A percentile compares a stretch with the other conserved stretches of the same genome.
Conservation (phyloP, 2,797 vertebrate species). For the Anomalospiza imberbis region DNA sequence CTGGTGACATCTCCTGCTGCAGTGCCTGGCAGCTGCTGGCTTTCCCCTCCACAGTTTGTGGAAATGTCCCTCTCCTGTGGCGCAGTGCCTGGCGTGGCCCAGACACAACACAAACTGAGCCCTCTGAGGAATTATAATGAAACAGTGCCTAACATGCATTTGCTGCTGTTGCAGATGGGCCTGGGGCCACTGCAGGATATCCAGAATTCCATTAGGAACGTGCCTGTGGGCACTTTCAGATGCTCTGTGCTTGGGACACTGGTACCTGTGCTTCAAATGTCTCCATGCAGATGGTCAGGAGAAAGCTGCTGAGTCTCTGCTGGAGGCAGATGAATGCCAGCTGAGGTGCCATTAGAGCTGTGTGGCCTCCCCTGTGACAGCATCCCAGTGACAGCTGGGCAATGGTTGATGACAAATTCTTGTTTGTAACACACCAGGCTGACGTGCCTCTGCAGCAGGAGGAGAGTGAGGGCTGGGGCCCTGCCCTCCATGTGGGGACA, state of each 20-base stretch:
- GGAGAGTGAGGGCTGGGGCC: too few relatives aligned
- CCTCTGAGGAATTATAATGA: background rate
- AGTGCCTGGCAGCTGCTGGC: background rate
- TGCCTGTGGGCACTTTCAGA: background rate
- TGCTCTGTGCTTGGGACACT: background rate
- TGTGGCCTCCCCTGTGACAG: background rate
- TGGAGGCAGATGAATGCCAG: background rate
- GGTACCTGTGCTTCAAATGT: background rate
- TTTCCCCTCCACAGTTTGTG: background rate
- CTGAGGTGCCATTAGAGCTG: background rate
- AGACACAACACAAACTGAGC: background rate
- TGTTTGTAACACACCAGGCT: background rate
- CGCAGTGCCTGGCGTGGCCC: background rate
- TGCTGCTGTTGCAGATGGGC: background rate
- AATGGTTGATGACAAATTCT: background rate
- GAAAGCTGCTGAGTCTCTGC: background rate
- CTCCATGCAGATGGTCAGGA: background rate
- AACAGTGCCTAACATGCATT: background rate
- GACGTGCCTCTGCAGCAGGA: background rate
- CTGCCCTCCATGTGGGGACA: background rate
- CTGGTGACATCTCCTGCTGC: background rate
- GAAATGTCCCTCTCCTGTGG: background rate
- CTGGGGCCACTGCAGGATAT: background rate
- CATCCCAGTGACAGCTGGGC: background rate
- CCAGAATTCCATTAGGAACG: background rate